phyloP scores from a whole-genome alignment of 2,888 invertebrate genomes.

The Stenodera caucasica region DNA sequence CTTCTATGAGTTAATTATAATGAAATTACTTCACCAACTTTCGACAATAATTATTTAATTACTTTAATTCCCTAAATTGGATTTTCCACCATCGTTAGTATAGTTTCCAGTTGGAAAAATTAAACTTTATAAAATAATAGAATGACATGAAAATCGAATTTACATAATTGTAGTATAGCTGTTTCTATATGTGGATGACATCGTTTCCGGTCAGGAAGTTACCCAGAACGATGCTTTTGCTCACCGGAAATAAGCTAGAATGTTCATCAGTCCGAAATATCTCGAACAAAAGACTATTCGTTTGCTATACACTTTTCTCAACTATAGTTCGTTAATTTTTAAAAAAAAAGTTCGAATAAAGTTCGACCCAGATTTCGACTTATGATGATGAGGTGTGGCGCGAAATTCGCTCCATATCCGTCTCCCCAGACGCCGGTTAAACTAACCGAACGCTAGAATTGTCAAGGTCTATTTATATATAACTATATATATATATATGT shows the following conservation, averaged over 20 bases:
- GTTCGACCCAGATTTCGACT: no score
- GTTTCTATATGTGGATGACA: neutral
- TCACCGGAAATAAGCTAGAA: conserved; percentile 1
- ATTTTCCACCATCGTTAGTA: neutral
- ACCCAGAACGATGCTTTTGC: neutral
- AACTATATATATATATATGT: conserved; percentile 9
- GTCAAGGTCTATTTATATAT: neutral
- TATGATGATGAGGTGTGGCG: neutral
- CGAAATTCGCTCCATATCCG: neutral
- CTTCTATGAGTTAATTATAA: neutral
- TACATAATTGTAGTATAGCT: neutral
- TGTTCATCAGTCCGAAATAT: neutral
- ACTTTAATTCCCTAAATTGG: neutral
- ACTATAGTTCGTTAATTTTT: no score
- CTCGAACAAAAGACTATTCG: neutral
- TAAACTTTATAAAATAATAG: no score
- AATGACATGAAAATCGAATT: no score
- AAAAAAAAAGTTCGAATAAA: no score
- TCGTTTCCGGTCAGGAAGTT: conserved; percentile 6
- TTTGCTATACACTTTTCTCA: no score
- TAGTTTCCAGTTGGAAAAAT: neutral
- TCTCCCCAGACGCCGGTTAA: neutral
- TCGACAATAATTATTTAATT: conserved; percentile 3
- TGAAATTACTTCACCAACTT: neutral
- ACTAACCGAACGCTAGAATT: neutral